Evolutionary conservation across 2,113 vertebrate genomes (phyloP).

Genomic region (Apus apus): DNA sequence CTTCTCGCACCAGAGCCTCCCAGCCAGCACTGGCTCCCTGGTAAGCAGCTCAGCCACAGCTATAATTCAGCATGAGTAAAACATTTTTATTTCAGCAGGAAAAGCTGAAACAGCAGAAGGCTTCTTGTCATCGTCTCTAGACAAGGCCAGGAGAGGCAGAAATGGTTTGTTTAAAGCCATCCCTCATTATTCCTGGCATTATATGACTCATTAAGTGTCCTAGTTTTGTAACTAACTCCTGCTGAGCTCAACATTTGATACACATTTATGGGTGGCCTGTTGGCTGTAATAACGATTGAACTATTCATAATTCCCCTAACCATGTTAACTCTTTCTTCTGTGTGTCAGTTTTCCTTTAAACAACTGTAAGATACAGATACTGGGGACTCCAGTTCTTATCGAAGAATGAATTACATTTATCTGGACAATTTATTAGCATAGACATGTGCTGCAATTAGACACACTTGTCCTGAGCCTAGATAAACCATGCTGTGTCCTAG

Average conservation of each 20-base stretch:
- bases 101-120: constrained; percentile 57
- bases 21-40: not conserved
- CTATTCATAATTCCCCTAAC: constrained; percentile 38
- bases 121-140: constrained; percentile 19
- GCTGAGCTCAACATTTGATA: constrained; percentile 64
- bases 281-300: constrained; percentile 27
- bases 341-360: not conserved
- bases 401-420: not conserved
- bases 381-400: not conserved
- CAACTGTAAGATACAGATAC: not conserved
- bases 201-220: constrained; percentile 60
- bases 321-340: constrained; percentile 33
- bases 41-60: not conserved
- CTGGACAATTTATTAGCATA: not conserved
- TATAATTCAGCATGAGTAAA: not conserved
- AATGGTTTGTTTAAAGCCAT: constrained; percentile 51
- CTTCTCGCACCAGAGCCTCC: not conserved
- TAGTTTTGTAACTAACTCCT: constrained; percentile 57
- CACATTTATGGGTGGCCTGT: constrained; percentile 49
- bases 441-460: not conserved
- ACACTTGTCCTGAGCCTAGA: not conserved
- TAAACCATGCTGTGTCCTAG: not conserved
- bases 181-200: constrained; percentile 49
- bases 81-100: not conserved
- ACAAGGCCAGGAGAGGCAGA: constrained; percentile 35